Base-by-base conservation (phyloP, 2,797 vertebrate genomes). In the Acestrorhynchus altus region DNA sequence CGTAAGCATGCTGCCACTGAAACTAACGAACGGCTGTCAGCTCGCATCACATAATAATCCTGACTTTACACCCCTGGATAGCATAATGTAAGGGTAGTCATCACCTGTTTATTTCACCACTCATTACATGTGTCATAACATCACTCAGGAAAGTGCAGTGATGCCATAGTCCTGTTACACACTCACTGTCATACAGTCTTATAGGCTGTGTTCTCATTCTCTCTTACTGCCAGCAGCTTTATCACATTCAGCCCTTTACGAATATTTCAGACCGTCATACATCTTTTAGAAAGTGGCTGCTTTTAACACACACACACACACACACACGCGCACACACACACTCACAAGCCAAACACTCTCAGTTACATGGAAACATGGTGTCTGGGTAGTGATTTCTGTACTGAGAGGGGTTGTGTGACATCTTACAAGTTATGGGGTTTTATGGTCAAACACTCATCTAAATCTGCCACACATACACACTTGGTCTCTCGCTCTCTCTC, bases 341-440 rank as follows among this genome's bases (percentile, higher is more conserved):
- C 1, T 1, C 57, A 66, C 56, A 47, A 44, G 3, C 44, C 18
- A 22, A 72, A 59, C 66, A 56, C 71, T 22, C 44, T 72, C 60
- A 72, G 70, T 70, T 71, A 77, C 69, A 74, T 47, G 46, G 54
- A 67, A 69, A 56, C 59, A 74, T 65, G 47, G 8, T 52, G 77
- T 77, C 44, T 6, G 18, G 20, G 52, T 65, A 72, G 60, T 26
- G 78, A 79, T 77, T 61, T 59, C 18, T 77, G 83, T 72, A 83
- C 73, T 13, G 42, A 67, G 18, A 12, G 31, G 40, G 59, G 65
- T 39, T 69, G 80, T 22, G 22, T 69, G 65, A 81, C 52, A 83
- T 57, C 18, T 26, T 28, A 22, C 13, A 54, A 76, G 47, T 63
- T 71, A 4, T 66, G 64, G 22, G 22, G 40, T 76, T 77, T 68